A percentile compares a stretch with the other conserved stretches of the same genome.
Conservation (phyloP, 2,113 vertebrate genomes). For the Carettochelys insculpta region DNA sequence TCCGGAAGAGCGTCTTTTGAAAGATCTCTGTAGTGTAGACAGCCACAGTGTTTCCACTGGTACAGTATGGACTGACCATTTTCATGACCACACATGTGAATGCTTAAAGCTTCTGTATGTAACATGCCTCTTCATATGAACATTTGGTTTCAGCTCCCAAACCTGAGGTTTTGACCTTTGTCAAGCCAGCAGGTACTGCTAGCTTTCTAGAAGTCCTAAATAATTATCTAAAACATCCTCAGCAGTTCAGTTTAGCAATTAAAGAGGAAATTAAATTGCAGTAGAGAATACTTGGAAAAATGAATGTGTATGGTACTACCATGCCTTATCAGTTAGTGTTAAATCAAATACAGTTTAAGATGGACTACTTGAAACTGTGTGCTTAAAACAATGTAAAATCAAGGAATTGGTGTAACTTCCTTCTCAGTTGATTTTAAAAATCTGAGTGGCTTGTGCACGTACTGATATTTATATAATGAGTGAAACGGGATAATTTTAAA, state of each 20-base stretch:
- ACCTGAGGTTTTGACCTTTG: neutral
- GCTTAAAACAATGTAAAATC: conserved; percentile 16
- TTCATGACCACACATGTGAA: neutral
- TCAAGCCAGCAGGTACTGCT: neutral
- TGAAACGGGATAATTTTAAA: neutral
- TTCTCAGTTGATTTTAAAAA: neutral
- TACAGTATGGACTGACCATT: neutral
- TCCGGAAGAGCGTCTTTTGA: too few relatives aligned
- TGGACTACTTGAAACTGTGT: conserved; percentile 29
- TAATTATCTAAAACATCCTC: neutral
- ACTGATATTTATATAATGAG: neutral
- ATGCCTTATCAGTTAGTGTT: conserved; percentile 38
- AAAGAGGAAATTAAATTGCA: conserved; percentile 7
- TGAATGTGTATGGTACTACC: conserved; percentile 29
- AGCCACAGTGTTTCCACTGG: neutral
- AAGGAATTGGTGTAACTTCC: conserved; percentile 12
- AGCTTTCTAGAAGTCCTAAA: neutral
- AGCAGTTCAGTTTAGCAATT: neutral
- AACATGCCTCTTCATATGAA: neutral
- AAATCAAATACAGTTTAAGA: conserved; percentile 13
- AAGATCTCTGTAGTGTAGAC: too few relatives aligned
- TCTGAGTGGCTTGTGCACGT: conserved; percentile 4
- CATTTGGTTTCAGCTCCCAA: conserved; percentile 30
- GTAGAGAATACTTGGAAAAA: neutral
- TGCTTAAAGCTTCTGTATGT: neutral